phyloP scores from a whole-genome alignment of 2,888 invertebrate species.

The Spilarctia lutea region DNA sequence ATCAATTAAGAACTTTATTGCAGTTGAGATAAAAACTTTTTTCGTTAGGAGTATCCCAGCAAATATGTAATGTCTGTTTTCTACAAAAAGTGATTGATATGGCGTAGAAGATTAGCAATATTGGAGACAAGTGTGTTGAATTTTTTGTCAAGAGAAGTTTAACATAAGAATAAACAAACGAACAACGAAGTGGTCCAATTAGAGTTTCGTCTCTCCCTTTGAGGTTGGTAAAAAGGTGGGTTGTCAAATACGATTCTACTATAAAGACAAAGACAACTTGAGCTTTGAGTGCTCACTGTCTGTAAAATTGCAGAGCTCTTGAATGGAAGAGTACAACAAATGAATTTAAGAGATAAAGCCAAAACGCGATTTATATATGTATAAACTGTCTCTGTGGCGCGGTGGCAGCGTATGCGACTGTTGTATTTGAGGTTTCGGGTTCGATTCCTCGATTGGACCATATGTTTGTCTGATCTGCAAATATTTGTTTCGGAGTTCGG shows the following conservation, averaged over 20 bases:
- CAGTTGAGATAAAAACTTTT: neutral
- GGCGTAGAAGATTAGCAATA: neutral
- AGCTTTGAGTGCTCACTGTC: slow-evolving; percentile 2
- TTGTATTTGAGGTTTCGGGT: too few species aligned
- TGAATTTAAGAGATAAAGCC: neutral
- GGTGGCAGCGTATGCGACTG: too few species aligned
- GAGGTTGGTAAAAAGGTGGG: neutral
- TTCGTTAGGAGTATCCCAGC: neutral
- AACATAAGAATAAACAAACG: neutral
- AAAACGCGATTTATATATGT: neutral
- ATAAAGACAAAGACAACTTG: neutral
- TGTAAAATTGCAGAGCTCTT: neutral
- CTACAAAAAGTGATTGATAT: neutral
- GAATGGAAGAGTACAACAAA: neutral
- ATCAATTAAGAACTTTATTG: neutral
- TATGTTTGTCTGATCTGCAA: too few species aligned
- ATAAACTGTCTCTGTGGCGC: too few species aligned
- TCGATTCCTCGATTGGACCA: too few species aligned
- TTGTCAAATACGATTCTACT: neutral
- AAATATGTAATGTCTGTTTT: neutral
- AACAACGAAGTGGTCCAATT: neutral
- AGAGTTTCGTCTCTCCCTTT: neutral
- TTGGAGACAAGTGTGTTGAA: neutral
- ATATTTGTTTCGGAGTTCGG: too few species aligned
- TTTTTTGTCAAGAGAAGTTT: neutral